Conservation (phyloP, 2,113 vertebrate genomes). For the Taurulus bubalis region DNA sequence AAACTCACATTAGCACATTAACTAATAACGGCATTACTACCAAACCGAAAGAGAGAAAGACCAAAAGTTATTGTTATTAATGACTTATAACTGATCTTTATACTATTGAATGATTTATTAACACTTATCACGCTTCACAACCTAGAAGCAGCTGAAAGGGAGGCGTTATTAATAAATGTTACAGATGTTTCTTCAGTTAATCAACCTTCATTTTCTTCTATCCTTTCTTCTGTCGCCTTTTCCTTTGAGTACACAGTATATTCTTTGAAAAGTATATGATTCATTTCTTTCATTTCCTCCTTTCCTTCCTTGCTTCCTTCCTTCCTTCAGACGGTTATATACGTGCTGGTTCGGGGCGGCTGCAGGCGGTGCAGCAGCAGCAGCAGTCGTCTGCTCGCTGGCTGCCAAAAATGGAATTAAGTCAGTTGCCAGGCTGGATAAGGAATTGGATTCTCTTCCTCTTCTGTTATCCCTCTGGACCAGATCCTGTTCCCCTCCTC, state of each 20-base stretch:
- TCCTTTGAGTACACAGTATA: no score
- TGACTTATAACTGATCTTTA: not conserved
- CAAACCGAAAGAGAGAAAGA: not conserved
- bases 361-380: slow-evolving; percentile 48
- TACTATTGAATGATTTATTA: not conserved
- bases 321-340: not conserved
- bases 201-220: no score
- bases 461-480: slow-evolving; percentile 78
- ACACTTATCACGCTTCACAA: no score
- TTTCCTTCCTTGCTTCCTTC: not conserved
- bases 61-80: no score
- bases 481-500: slow-evolving; percentile 72
- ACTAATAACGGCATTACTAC: not conserved
- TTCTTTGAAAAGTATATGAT: no score
- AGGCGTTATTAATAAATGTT: no score
- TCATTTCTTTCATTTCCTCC: no score
- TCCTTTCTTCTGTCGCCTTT: no score
- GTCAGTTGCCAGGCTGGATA: slow-evolving; percentile 72
- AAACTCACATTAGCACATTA: no score
- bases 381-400: slow-evolving; percentile 43
- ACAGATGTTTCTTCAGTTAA: not conserved
- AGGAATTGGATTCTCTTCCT: slow-evolving; percentile 71
- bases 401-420: slow-evolving; percentile 78
- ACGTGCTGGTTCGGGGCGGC: slow-evolving; percentile 18
- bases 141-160: no score